Percentiles rank a stretch among this genome's conserved stretches.
These are phyloP conservation scores for Thunnus thynnus DNA, from an alignment of 2,113 vertebrate genomes.

Conservation along the genomic window DNA sequence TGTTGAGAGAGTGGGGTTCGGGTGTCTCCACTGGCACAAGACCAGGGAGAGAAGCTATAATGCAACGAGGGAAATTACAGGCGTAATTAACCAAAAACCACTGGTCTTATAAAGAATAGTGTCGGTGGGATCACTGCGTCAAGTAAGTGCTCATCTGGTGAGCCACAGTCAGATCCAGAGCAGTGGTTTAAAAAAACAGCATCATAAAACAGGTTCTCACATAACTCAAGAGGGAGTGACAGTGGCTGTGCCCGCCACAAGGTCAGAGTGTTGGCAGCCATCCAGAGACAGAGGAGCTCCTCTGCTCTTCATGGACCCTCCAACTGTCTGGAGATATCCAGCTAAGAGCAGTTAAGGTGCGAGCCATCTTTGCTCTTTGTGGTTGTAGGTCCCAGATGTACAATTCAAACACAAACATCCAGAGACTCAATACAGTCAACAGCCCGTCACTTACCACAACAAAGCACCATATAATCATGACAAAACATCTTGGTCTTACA, in stretches of 20 bases:
- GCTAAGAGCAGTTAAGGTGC: conserved; percentile 59
- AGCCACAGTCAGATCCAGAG: conserved; percentile 48
- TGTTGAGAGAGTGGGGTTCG: conserved; percentile 45
- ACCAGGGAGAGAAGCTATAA: conserved; percentile 48
- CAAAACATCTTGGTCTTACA: conserved; percentile 62
- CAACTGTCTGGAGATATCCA: conserved; percentile 57
- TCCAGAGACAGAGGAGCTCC: conserved; percentile 69
- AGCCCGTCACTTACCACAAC: conserved; percentile 49
- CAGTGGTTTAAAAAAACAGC: conserved; percentile 52
- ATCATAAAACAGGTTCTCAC: conserved; percentile 78
- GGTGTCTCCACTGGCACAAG: conserved; percentile 65
- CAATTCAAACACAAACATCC: conserved; percentile 41
- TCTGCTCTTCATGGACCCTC: conserved; percentile 45
- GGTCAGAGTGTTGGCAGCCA: conserved; percentile 75
- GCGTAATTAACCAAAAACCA: conserved; percentile 50
- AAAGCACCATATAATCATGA: conserved; percentile 58
- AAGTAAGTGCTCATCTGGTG: conserved; percentile 49
- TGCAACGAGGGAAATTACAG: conserved; percentile 39
- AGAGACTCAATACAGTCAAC: conserved; percentile 46
- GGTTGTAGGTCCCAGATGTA: conserved; percentile 54
- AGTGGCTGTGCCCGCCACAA: conserved; percentile 69
- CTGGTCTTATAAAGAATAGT: conserved; percentile 18
- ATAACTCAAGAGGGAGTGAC: conserved; percentile 72
- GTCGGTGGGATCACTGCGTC: conserved; percentile 29
- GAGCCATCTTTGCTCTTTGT: conserved; percentile 49